Conservation (phyloP, 2,888 invertebrate genomes). For the Andrena flavipes region DNA sequence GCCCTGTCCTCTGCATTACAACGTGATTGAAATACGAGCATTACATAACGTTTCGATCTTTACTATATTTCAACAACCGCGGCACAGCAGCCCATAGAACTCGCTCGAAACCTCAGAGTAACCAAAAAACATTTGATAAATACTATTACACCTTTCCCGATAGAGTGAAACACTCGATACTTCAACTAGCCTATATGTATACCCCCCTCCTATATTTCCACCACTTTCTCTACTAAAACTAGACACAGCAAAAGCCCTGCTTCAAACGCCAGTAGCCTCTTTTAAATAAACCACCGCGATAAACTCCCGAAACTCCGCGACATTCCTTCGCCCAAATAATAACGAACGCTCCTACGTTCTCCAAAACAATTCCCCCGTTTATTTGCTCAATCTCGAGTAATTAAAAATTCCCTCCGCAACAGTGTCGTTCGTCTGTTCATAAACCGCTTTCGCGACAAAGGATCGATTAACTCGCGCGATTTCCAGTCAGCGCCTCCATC, state of each 20-base stretch:
- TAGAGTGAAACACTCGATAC: too few species aligned
- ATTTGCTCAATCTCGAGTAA: not conserved
- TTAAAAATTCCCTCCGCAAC: not conserved
- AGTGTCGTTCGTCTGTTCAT: not conserved
- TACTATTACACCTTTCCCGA: too few species aligned
- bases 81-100: not conserved
- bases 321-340: too few species aligned
- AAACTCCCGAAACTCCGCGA: too few species aligned
- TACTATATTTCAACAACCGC: not conserved
- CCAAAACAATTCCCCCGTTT: not conserved
- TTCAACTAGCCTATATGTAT: too few species aligned
- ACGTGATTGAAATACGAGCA: not conserved
- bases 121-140: too few species aligned
- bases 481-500: not conserved
- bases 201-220: too few species aligned
- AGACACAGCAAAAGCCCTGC: too few species aligned
- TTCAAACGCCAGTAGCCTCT: too few species aligned
- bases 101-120: not conserved
- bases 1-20: not conserved
- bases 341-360: not conserved
- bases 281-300: too few species aligned
- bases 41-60: not conserved
- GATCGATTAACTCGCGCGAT: constrained; percentile 23
- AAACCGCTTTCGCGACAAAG: not conserved
- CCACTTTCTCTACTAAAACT: too few species aligned